A percentile compares a stretch with the other conserved stretches of the same genome.
These are phyloP conservation scores for Sialia sialis DNA, from an alignment of 2,113 vertebrate genomes.

Conservation along the genomic window DNA sequence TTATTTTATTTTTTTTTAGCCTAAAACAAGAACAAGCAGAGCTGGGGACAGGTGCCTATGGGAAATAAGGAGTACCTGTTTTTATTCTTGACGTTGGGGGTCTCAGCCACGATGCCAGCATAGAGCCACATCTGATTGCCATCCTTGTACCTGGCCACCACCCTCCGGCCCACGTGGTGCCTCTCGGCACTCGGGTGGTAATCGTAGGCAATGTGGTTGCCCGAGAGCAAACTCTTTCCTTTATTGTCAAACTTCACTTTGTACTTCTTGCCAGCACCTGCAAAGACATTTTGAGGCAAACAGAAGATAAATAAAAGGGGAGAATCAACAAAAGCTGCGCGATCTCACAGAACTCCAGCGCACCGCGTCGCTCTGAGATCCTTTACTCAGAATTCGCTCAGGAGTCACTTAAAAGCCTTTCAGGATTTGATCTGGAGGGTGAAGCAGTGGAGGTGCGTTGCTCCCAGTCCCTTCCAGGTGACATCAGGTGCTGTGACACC, in stretches of 20 bases:
- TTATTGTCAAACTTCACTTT: conserved; percentile 98
- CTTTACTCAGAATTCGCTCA: fast-evolving
- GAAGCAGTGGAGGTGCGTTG: fast-evolving
- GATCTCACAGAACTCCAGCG: fast-evolving
- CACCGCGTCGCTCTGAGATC: fast-evolving
- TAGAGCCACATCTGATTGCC: conserved; percentile 95
- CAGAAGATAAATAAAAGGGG: fast-evolving
- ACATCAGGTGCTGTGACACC: background rate
- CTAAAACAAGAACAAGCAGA: background rate
- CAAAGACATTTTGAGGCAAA: background rate
- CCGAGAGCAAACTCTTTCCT: conserved; percentile 95
- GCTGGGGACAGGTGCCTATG: fast-evolving
- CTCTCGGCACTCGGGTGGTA: conserved; percentile 86
- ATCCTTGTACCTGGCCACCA: conserved; percentile 96
- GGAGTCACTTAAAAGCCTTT: background rate
- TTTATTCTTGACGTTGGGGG: conserved; percentile 93
- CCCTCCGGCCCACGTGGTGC: conserved; percentile 89
- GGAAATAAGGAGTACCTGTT: conserved; percentile 76
- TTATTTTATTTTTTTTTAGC: fast-evolving
- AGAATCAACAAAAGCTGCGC: fast-evolving
- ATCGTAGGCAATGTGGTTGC: conserved; percentile 95
- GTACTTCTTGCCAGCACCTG: conserved; percentile 86
- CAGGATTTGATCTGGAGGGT: background rate
- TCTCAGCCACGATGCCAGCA: conserved; percentile 95
- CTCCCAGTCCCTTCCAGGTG: background rate